Base-by-base conservation (phyloP, 2,888 invertebrate genomes). In the Eucriotettix oculatus region DNA sequence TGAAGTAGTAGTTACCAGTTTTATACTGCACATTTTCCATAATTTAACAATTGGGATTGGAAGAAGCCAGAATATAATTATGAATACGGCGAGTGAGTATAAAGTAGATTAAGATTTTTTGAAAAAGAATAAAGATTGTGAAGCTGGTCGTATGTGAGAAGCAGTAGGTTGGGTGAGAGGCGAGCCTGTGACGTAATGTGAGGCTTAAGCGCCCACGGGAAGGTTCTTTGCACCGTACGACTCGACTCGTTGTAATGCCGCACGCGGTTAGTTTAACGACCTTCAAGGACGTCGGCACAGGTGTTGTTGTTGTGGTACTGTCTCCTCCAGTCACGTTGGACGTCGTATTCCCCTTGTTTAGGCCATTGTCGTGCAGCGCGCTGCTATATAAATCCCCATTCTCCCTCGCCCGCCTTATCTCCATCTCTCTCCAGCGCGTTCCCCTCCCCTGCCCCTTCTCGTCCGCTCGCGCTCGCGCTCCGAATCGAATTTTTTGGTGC, bases 201-300 rank as follows among this genome's bases (percentile, higher is more conserved):
- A 29, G 29, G 29, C 29, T 29, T 29, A 29, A 29, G 29, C 29
- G 29, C 29, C 29, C 29, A 29, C 29, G 29, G 29, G 29, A 29
- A 29, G 29, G 29, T 29, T 29, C 29, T 29, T 29, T 29, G 29
- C 29, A 29, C 29, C 29, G 29, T 29, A 29, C 29, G 29, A 29
- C 29, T 29, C 29, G 29, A 29, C 29, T 29, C 29, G 29, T 48
- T 48, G 48, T 48, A 48, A 48, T 48, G 12, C 48, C 48, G 48
- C n/a, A 14, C 48, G 48, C 48, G 48, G 48, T 48, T 48, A n/a
- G 48, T 48, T 48, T 60, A 57, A 60, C 56, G 60, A 60, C 60
- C 60, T 57, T 56, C 57, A 60, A 60, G 60, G 60, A 42, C 60
- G 60, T 60, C 56, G 43, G 54, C 58, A 58, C 53, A 58, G 58